These are phyloP conservation scores for Mamestra configurata DNA, from an alignment of 1,140 invertebrate genomes.

Conservation along the genomic window DNA sequence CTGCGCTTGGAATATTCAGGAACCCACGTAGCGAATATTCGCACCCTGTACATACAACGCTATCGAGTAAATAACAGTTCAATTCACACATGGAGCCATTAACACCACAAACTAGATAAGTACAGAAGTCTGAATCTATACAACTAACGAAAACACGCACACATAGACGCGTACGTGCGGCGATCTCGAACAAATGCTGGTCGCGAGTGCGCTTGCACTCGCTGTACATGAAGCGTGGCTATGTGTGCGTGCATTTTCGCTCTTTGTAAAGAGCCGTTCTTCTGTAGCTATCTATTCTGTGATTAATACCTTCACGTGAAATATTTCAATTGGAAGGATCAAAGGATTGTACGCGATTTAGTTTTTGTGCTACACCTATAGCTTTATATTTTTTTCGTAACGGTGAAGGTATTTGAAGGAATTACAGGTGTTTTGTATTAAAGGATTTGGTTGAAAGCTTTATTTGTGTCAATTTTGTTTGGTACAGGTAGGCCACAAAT, in stretches of 20 bases:
- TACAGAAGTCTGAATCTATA: background rate
- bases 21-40: background rate
- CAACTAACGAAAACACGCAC: background rate
- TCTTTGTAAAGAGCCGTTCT: background rate
- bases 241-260: background rate
- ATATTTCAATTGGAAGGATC: constrained; percentile 44
- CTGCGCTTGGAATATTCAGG: background rate
- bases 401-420: background rate
- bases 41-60: background rate
- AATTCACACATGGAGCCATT: constrained; percentile 23
- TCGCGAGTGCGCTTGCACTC: no score
- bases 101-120: background rate
- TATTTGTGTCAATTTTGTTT: background rate
- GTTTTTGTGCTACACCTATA: constrained; percentile 27
- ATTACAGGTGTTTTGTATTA: constrained; percentile 1
- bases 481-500: background rate
- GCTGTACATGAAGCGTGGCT: no score
- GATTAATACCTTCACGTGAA: constrained; percentile 26
- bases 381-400: constrained; percentile 15
- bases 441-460: background rate
- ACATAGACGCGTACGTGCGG: no score
- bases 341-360: constrained; percentile 33
- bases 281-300: background rate
- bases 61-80: constrained; percentile 28
- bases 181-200: no score